A percentile compares a stretch with the other conserved stretches of the same genome.
Conservation (phyloP, 1,140 invertebrate genomes). For the Drosophila athabasca region DNA sequence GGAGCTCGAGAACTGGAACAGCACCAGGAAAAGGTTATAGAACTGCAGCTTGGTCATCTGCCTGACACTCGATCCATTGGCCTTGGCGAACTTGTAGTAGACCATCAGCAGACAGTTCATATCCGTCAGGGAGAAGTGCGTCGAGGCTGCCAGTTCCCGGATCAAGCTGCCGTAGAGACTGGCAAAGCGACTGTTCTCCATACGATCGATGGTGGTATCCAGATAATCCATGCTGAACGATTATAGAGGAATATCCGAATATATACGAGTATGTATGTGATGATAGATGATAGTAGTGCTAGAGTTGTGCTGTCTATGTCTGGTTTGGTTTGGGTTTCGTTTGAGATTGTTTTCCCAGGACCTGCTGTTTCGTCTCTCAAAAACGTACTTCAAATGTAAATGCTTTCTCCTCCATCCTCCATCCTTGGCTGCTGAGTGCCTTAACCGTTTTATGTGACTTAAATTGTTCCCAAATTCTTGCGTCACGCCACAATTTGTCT, state of each 20-base stretch:
- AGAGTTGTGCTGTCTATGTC: background rate
- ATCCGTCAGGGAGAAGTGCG: constrained; percentile 35
- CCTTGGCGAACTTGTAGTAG: constrained; percentile 52
- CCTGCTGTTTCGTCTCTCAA: too few relatives aligned
- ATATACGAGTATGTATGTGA: background rate
- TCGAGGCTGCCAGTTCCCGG: constrained; percentile 12
- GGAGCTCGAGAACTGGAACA: constrained; percentile 42
- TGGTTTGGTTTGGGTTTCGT: too few relatives aligned
- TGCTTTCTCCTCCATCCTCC: too few relatives aligned
- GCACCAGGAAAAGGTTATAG: constrained; percentile 34
- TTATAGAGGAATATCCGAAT: too few relatives aligned
- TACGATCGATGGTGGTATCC: constrained; percentile 35
- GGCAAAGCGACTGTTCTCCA: constrained; percentile 45
- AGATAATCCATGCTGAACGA: constrained; percentile 38
- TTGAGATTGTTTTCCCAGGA: too few relatives aligned
- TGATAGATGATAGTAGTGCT: background rate
- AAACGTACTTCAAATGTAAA: too few relatives aligned
- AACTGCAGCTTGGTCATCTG: constrained; percentile 47
- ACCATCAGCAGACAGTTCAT: constrained; percentile 41
- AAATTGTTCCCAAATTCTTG: constrained; percentile 3
- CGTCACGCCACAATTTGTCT: constrained; percentile 56
- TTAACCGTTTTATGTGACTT: constrained; percentile 15
- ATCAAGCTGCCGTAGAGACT: constrained; percentile 36
- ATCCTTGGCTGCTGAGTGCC: background rate
- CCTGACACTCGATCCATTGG: constrained; percentile 30